These are phyloP conservation scores for Larimichthys polyactis DNA, from an alignment of 2,113 vertebrate species.

Conservation along the genomic window DNA sequence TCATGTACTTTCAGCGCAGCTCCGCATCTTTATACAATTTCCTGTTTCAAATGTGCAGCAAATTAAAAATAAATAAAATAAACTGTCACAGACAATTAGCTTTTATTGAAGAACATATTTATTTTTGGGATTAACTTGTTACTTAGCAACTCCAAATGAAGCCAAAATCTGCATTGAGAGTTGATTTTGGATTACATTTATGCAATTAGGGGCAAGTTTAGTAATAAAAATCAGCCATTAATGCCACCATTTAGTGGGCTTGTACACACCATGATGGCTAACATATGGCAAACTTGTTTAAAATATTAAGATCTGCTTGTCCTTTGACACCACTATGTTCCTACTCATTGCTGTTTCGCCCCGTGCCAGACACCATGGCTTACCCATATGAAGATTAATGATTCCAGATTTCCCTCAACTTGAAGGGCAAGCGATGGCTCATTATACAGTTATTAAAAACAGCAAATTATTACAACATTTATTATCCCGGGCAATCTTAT, in stretches of 20 bases:
- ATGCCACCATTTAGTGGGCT: constrained; percentile 65
- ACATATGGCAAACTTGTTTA: constrained; percentile 78
- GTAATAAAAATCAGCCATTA: constrained; percentile 71
- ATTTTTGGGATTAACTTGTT: constrained; percentile 76
- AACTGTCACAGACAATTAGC: constrained; percentile 73
- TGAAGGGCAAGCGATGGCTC: constrained; percentile 63
- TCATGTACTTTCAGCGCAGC: background rate
- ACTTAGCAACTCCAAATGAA: constrained; percentile 74
- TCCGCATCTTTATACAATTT: constrained; percentile 49
- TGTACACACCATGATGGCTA: constrained; percentile 72
- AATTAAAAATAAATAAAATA: constrained; percentile 61
- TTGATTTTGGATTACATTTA: constrained; percentile 72
- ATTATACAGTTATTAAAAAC: constrained; percentile 81
- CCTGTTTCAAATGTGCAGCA: constrained; percentile 48
- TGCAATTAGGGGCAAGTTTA: constrained; percentile 70
- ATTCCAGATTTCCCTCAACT: constrained; percentile 79
- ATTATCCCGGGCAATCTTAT: constrained; percentile 70
- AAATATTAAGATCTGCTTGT: constrained; percentile 63
- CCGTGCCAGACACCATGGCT: constrained; percentile 69
- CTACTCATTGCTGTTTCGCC: constrained; percentile 52
- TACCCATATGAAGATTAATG: constrained; percentile 75
- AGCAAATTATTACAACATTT: constrained; percentile 81
- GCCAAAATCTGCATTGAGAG: constrained; percentile 68
- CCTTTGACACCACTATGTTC: constrained; percentile 67
- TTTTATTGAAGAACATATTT: constrained; percentile 80